Conservation (phyloP, 2,888 invertebrate species). For the Meta bourneti region DNA sequence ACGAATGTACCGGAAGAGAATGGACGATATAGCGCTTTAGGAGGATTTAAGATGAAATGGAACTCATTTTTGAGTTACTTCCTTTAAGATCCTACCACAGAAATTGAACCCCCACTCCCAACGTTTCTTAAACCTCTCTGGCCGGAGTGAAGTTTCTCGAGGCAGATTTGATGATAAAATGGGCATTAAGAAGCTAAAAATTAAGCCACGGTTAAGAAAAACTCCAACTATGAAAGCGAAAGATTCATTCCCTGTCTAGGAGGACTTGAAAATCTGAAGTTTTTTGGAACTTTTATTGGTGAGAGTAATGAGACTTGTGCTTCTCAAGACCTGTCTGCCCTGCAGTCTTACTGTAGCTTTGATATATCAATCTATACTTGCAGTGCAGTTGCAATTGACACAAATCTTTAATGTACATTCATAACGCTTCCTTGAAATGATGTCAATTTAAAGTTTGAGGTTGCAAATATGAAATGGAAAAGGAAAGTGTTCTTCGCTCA, state of each 20-base stretch:
- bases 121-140: background rate
- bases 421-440: too few relatives aligned
- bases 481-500: too few relatives aligned
- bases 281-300: background rate
- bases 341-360: background rate
- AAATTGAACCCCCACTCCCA: slow-evolving; percentile 20
- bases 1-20: slow-evolving; percentile 72
- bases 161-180: background rate
- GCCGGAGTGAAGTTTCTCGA: background rate
- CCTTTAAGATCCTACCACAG: slow-evolving; percentile 43
- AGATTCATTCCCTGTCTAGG: background rate
- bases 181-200: slow-evolving; percentile 36
- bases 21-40: slow-evolving; percentile 74
- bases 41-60: slow-evolving; percentile 70
- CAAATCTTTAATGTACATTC: too few relatives aligned
- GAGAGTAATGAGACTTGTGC: background rate
- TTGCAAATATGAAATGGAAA: too few relatives aligned
- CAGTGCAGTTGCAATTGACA: too few relatives aligned
- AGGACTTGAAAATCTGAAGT: background rate
- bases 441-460: too few relatives aligned
- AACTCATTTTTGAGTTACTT: slow-evolving; percentile 72
- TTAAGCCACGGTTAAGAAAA: slow-evolving; percentile 13
- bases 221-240: background rate
- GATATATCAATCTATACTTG: too few relatives aligned
- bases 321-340: background rate